Evolutionary conservation across 2,113 vertebrate genomes (phyloP).

Genomic region (Enhydra lutris): DNA sequence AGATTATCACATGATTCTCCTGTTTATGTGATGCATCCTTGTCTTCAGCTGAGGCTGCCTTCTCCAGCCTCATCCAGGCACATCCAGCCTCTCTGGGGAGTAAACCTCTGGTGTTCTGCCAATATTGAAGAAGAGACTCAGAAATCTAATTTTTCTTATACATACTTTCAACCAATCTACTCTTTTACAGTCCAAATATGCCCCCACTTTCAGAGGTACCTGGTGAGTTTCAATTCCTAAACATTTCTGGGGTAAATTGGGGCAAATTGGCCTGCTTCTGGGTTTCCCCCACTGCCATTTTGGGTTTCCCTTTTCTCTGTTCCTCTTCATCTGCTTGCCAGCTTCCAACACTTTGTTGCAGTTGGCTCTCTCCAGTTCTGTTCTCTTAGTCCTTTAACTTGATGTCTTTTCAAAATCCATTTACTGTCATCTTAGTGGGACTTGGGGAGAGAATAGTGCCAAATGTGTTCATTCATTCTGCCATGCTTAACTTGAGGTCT

Average conservation of each 20-base stretch:
- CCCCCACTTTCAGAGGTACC: neutral
- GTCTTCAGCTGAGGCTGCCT: neutral
- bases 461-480: neutral
- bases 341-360: neutral
- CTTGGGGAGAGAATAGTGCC: neutral
- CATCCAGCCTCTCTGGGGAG: neutral
- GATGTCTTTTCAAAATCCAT: neutral
- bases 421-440: neutral
- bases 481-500: neutral
- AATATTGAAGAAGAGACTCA: neutral
- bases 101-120: neutral
- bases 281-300: neutral
- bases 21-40: neutral
- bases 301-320: neutral
- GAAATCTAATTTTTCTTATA: neutral
- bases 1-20: neutral
- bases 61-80: neutral
- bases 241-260: neutral
- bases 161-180: neutral
- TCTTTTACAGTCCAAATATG: neutral
- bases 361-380: neutral
- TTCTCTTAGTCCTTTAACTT: neutral
- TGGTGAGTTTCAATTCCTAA: neutral
- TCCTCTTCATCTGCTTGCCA: neutral
- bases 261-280: neutral